Conservation (phyloP, 2,888 invertebrate species). For the Drosophila kanekoi region DNA sequence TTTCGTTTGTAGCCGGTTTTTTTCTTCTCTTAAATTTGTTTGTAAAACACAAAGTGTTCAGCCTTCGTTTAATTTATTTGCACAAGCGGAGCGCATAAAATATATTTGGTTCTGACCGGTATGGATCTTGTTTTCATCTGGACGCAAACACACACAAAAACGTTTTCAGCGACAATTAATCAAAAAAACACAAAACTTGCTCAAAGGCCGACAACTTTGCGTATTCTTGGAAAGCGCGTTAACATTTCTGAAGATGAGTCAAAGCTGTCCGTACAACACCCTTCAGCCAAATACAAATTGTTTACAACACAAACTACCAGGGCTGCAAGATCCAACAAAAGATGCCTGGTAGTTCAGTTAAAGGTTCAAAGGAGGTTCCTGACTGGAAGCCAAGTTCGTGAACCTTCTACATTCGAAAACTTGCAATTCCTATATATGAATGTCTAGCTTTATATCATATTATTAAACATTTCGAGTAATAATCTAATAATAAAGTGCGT, state of each 20-base stretch:
- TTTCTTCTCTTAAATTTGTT: constrained; percentile 13
- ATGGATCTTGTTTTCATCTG: constrained; percentile 27
- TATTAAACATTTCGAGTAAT: too few species aligned
- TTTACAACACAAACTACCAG: too few species aligned
- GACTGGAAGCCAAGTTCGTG: too few species aligned
- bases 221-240: constrained; percentile 61
- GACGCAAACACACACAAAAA: constrained; percentile 19
- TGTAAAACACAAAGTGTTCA: constrained; percentile 39
- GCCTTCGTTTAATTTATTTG: constrained; percentile 50
- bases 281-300: constrained; percentile 21
- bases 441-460: too few species aligned
- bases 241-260: constrained; percentile 45
- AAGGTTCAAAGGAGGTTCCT: too few species aligned
- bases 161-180: constrained; percentile 55
- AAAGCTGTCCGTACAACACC: constrained; percentile 25
- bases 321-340: too few species aligned
- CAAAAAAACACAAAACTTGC: constrained; percentile 42
- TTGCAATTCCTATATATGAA: rapidly evolving
- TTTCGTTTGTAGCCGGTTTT: constrained; percentile 2
- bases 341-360: too few species aligned
- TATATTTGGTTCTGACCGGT: constrained; percentile 31
- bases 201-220: constrained; percentile 40
- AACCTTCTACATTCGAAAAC: too few species aligned
- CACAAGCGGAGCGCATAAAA: constrained; percentile 20
- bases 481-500: too few species aligned